Evolutionary conservation across 2,797 vertebrate species (phyloP).

Genomic region (Simalia tracyae): DNA sequence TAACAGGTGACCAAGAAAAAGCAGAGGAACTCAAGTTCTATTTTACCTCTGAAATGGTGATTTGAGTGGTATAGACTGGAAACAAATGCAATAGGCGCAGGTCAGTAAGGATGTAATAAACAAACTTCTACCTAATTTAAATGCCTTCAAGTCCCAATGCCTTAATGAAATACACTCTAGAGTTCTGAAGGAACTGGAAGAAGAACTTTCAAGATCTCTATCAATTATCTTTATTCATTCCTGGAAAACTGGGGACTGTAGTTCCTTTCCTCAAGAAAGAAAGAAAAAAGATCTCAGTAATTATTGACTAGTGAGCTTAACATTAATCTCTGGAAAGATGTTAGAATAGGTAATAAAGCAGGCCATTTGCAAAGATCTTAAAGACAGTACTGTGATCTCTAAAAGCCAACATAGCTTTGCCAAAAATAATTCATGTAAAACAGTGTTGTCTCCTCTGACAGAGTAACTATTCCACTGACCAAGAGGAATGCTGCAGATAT

Average conservation of each 20-base stretch:
- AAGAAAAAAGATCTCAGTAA: not conserved
- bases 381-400: not conserved
- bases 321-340: not conserved
- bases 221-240: too few relatives aligned
- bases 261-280: not conserved
- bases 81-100: not conserved
- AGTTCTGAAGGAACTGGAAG: too few relatives aligned
- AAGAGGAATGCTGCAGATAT: not conserved
- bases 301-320: not conserved
- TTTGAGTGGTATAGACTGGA: not conserved
- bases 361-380: not conserved
- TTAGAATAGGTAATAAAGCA: not conserved
- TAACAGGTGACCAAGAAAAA: not conserved
- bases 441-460: not conserved
- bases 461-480: not conserved
- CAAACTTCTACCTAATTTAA: too few relatives aligned
- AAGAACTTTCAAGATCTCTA: not conserved
- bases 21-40: not conserved
- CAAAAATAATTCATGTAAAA: not conserved
- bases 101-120: not conserved
- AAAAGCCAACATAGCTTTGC: not conserved
- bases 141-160: too few relatives aligned
- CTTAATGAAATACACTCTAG: too few relatives aligned
- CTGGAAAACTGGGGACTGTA: not conserved
- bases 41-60: not conserved